Base-by-base conservation (phyloP, 2,113 vertebrate species). In the Sporophila hypoxantha region DNA sequence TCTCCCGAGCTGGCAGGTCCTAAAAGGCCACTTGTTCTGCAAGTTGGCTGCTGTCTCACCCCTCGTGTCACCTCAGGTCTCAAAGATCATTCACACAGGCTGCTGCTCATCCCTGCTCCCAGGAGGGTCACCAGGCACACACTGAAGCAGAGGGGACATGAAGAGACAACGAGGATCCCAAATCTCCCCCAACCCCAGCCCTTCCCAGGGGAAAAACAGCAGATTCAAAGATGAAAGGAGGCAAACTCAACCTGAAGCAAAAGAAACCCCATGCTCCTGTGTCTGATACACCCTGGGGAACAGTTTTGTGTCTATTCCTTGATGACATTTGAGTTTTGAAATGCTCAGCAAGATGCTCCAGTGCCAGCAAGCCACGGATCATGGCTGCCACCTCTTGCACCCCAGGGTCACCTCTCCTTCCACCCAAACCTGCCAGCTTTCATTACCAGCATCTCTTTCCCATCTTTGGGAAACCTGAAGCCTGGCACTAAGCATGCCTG, bases 1-100 rank as follows among this genome's bases (percentile, higher is more conserved):
- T 95, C 95, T 94, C 65, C 66, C 7, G 1, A 86, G 69, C 27
- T 95, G 95, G 95, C 95, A 95, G 53, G 21, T 69, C 75, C 88
- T 92, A 71, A 94, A 94, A 91, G 73, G 71, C 61, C 60, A 6
- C 88, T 95, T 95, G 94, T 95, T 90, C 59, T n/a, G 23, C 7
- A 12, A 89, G 67, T 86, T 95, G 94, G 90, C 86, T 92, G 68
- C 81, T 30, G 44, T 12, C 44, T 84, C 22, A 0, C 60, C 59
- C 68, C 1, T 19, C 5, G 1, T 25, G 82, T 91, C 87, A 92
- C 75, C 78, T 79, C 76, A 57, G 88, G 77, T 82, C 75, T 76
- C 67, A 0, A 8, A 62, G 59, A 71, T 14, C 62, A 8, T 44
- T 60, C 12, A 1, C 49, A 5, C 32, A 41, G 67, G 22, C 74